A percentile compares a stretch with the other conserved stretches of the same genome.
Evolutionary conservation across 37 sponge, comb jelly and placozoan genomes (phyloP).

Genomic region (Halichondria panicea): DNA sequence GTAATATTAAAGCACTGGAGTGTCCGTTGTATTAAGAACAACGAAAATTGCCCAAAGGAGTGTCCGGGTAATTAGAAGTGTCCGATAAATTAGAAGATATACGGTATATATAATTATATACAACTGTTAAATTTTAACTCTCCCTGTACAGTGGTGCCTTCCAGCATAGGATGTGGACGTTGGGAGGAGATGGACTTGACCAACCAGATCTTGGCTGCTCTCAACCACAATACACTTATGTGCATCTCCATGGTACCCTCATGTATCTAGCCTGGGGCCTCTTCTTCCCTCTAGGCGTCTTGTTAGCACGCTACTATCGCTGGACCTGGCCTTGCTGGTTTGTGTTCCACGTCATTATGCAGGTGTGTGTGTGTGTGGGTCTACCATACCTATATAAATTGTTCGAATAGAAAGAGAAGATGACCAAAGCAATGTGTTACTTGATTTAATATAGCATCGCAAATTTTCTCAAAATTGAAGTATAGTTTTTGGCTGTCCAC

Average conservation of each 20-base stretch:
- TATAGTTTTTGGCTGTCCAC: too few relatives aligned
- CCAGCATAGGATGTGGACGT: conserved; percentile 42
- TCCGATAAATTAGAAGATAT: neutral
- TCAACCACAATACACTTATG: conserved; percentile 24
- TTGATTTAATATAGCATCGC: too few relatives aligned
- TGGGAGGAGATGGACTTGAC: conserved; percentile 16
- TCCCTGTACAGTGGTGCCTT: neutral
- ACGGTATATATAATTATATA: neutral
- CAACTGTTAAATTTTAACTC: neutral
- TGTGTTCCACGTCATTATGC: conserved; percentile 52
- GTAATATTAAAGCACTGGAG: too few relatives aligned
- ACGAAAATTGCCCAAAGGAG: too few relatives aligned
- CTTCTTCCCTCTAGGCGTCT: conserved; percentile 58
- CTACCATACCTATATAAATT: too few relatives aligned
- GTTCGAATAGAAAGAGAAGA: too few relatives aligned
- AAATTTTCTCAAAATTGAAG: too few relatives aligned
- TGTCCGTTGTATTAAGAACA: too few relatives aligned
- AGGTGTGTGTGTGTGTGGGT: conserved; percentile 52
- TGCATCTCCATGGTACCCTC: conserved; percentile 67
- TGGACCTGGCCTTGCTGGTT: conserved; percentile 65
- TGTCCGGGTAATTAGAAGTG: too few relatives aligned
- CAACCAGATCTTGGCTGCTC: conserved; percentile 16
- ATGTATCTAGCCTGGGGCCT: conserved; percentile 77
- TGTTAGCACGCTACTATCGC: conserved; percentile 74
- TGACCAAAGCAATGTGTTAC: too few relatives aligned